Base-by-base conservation (phyloP, 2,797 vertebrate genomes). In the Acanthis flammea region DNA sequence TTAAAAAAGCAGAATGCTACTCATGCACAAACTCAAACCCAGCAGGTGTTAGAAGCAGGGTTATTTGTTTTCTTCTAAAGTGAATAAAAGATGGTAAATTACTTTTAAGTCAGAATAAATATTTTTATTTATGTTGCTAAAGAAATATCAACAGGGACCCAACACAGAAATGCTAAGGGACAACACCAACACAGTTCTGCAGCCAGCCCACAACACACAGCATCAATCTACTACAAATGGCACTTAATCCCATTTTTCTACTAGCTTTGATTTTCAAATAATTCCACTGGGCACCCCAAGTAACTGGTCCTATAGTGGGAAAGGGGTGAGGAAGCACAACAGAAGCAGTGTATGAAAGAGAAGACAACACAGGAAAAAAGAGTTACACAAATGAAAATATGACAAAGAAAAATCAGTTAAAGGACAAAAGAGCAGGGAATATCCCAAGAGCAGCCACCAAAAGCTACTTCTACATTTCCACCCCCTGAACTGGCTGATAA, bases 181-280 rank as follows among this genome's bases (percentile, higher is more conserved):
- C 18, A 82, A 53, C 44, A 57, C 7, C 50, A 57, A 63, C 16
- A 22, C 58, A 25, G 17, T 73, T 67, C 53, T 37, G 42, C 58
- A 65, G 50, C 24, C 51, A 76, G 58, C n/a, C 30, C 31, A 28
- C 45, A 86, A 81, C 11, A 77, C 25, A 18, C 55, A 61, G 47
- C 9, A 11, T 27, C 0, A 0, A 51, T 71, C 61, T 21, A 28
- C 21, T 18, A 72, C 33, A 55, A 89, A 51, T 1, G 1, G 21
- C 33, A 71, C 15, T 83, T 44, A 55, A 71, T n/a, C 19, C 31
- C 27, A 25, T n/a, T 78, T 88, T 84, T 67, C 41, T 63, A 44
- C 23, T 31, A 48, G 45, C 31, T 87, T 31, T 42, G 33, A 23
- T 27, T 81, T 25, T 37, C 45, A 87, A 58, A 55, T 28, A 42